Percentiles rank a stretch among this genome's conserved stretches.
Conservation (phyloP, 2,888 invertebrate species). For the Chromoteleia sp. region DNA sequence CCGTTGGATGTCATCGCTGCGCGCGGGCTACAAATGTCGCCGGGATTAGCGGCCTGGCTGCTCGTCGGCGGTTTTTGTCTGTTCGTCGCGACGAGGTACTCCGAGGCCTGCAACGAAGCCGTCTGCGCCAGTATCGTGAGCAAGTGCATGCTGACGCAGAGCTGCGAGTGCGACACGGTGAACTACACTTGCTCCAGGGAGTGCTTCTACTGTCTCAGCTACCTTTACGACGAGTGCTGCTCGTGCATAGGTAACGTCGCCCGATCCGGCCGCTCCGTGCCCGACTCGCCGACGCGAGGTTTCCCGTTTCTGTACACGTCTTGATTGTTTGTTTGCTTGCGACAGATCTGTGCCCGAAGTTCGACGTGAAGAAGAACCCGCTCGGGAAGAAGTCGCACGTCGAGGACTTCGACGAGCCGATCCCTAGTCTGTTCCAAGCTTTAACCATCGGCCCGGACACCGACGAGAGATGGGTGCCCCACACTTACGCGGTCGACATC, state of each 20-base stretch:
- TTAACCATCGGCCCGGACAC: conserved; percentile 90
- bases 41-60: conserved; percentile 48
- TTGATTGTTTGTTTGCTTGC: too few species aligned
- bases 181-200: conserved; percentile 98
- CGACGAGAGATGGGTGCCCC: conserved; percentile 90
- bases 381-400: conserved; percentile 92
- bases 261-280: too few species aligned
- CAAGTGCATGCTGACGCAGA: conserved; percentile 97
- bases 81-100: conserved; percentile 63
- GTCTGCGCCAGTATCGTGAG: conserved; percentile 98
- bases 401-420: conserved; percentile 91
- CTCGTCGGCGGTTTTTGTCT: conserved; percentile 25
- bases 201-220: conserved; percentile 95
- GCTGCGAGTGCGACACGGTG: conserved; percentile 97
- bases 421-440: conserved; percentile 92
- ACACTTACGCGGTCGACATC: conserved; percentile 87
- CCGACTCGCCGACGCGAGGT: too few species aligned
- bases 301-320: too few species aligned
- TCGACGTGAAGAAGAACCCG: conserved; percentile 88
- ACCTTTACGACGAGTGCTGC: conserved; percentile 96
- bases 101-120: conserved; percentile 92
- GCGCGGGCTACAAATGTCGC: conserved; percentile 48
- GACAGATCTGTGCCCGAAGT: conserved; percentile 93
- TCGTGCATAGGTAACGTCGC: conserved; percentile 96
- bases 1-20: conserved; percentile 38